phyloP scores from a whole-genome alignment of 2,113 vertebrate species.

The Percopsis transmontana region DNA sequence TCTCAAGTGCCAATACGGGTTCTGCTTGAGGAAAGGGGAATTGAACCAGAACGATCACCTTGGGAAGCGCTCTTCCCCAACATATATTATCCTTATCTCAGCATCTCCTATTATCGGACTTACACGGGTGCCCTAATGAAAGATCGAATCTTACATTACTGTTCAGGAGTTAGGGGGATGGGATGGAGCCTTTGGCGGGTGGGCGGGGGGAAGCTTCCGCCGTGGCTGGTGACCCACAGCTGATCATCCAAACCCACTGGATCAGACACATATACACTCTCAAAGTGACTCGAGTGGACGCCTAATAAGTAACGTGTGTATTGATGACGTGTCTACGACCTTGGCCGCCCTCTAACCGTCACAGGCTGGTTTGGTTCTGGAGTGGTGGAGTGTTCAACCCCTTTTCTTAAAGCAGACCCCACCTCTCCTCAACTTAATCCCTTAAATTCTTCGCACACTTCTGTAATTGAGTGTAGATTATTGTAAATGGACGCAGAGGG shows the following conservation, averaged over 20 bases:
- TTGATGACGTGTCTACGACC: no score
- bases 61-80: conserved; percentile 45
- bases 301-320: neutral
- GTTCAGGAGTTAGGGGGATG: conserved; percentile 4
- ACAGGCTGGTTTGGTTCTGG: no score
- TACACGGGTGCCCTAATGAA: conserved; percentile 67
- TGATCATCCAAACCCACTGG: no score
- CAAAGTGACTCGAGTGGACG: neutral
- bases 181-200: neutral
- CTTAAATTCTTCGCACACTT: conserved; percentile 17
- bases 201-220: no score
- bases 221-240: no score
- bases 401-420: neutral
- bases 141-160: conserved; percentile 64
- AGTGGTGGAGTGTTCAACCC: neutral
- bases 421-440: neutral
- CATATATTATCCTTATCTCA: conserved; percentile 65
- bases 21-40: conserved; percentile 71
- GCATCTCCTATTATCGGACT: conserved; percentile 66
- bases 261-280: no score
- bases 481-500: conserved; percentile 65
- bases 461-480: conserved; percentile 62
- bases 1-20: conserved; percentile 76
- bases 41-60: conserved; percentile 75
- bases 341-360: no score